Base-by-base conservation (phyloP, 2,113 vertebrate species). In the Tragelaphus scriptus region DNA sequence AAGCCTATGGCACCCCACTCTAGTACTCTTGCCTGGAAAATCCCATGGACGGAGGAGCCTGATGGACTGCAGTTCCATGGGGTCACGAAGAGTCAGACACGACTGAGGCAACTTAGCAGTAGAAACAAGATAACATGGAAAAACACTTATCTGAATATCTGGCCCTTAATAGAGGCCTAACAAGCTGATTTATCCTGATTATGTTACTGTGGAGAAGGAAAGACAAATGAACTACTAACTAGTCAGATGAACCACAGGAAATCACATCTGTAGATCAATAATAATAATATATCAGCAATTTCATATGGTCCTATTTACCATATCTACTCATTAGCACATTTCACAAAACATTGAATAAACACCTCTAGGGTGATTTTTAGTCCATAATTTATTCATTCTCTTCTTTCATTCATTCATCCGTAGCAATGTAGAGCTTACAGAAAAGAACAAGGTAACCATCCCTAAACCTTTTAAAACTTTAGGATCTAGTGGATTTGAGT, bases 311-410 rank as follows among this genome's bases (percentile, higher is more conserved):
- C 11, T 80, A 16, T 56, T 94, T 87, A 36, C 40, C 7, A 17
- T 40, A 28, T 59, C 51, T 79, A 9, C 15, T 96, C 16, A 36
- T 36, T 56, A n/a, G 44, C 15, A 56, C 28, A 82, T 79, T 95
- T 95, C n/a, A 80, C 2, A 90, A 89, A 75, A 55, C 82, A 92
- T 23, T 51, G 40, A 86, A 95, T 56, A 44, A 94, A 61, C 10
- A 75, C 6, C 19, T 53, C 6, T 21, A 49, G 3, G 6, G 19
- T 47, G 53, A 44, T 44, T n/a, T 95, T 92, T 79, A 75, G 65
- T 55, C 6, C 47, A 14, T 7, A 77, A 87, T n/a, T n/a, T n/a
- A 77, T 49, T 85, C 26, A 61, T 44, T 47, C 6, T 51, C 12
- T 75, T 61, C 13, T 86, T 71, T 10, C 59, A 58, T 51, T 86